phyloP scores from a whole-genome alignment of 2,888 invertebrate genomes.

The Lasioglossum calceatum region DNA sequence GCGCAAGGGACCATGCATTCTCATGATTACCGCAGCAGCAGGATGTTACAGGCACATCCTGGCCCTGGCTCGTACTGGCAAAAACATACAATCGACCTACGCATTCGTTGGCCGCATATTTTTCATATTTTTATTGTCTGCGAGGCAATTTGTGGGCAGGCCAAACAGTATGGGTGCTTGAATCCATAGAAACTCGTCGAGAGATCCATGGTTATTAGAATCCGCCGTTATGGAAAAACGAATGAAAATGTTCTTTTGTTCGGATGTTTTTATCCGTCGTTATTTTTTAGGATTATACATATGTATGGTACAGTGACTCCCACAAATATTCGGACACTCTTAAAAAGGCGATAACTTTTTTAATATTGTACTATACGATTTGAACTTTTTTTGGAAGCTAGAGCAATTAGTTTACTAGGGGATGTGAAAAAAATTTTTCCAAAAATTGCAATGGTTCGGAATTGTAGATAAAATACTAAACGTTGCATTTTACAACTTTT shows the following conservation, averaged over 20 bases:
- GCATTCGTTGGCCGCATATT: neutral
- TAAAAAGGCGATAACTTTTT: too few species aligned
- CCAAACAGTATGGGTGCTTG: neutral
- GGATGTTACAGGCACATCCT: constrained; percentile 10
- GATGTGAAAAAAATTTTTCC: too few species aligned
- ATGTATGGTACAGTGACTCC: too few species aligned
- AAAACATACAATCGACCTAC: neutral
- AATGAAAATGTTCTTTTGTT: neutral
- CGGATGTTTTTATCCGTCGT: neutral
- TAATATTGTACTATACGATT: too few species aligned
- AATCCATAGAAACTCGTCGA: neutral
- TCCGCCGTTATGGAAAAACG: neutral
- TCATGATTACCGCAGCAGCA: constrained; percentile 42
- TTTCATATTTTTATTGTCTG: neutral
- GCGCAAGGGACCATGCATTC: constrained; percentile 40
- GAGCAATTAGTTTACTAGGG: too few species aligned
- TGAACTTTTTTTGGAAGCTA: too few species aligned
- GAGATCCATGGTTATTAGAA: neutral
- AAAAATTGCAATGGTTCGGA: too few species aligned
- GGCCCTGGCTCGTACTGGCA: neutral
- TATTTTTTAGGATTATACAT: neutral
- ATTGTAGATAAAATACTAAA: too few species aligned
- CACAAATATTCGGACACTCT: too few species aligned
- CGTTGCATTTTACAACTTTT: too few species aligned
- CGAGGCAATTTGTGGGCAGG: neutral